A percentile compares a stretch with the other conserved stretches of the same genome.
Conservation (phyloP, 2,113 vertebrate species). For the Hemichromis elongatus region DNA sequence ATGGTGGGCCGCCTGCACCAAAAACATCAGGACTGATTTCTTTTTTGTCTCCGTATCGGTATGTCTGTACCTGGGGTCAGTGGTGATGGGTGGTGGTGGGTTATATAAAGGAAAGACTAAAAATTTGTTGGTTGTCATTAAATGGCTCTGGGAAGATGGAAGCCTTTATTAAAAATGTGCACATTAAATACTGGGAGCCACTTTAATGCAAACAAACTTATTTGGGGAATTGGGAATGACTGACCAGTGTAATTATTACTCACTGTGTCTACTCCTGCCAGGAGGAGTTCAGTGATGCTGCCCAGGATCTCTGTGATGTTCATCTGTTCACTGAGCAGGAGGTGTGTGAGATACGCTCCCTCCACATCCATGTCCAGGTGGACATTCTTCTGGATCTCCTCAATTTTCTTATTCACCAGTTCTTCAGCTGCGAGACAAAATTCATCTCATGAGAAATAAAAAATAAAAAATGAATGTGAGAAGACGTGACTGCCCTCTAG, state of each 20-base stretch:
- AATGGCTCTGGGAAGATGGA: not conserved
- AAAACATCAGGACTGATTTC: too few relatives aligned
- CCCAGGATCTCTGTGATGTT: slow-evolving; percentile 71
- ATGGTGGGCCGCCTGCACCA: too few relatives aligned
- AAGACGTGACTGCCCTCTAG: not conserved
- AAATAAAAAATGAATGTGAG: not conserved
- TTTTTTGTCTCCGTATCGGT: too few relatives aligned
- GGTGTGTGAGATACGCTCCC: slow-evolving; percentile 79
- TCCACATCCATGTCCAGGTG: slow-evolving; percentile 49
- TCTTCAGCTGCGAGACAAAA: slow-evolving; percentile 54
- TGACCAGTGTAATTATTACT: not conserved
- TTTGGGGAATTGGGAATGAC: not conserved
- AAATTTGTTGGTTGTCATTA: not conserved
- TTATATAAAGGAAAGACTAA: not conserved
- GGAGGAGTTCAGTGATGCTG: slow-evolving; percentile 76
- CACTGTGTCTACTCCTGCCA: slow-evolving; percentile 82
- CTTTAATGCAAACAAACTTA: not conserved
- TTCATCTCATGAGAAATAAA: not conserved
- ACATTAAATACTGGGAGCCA: not conserved
- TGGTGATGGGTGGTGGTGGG: not conserved
- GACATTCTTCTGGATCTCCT: slow-evolving; percentile 61
- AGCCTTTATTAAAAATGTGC: too few relatives aligned
- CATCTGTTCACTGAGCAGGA: slow-evolving; percentile 75
- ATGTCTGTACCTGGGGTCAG: not conserved
- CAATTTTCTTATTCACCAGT: slow-evolving; percentile 73